Percentiles rank a stretch among this genome's conserved stretches.
These are phyloP conservation scores for Neofelis nebulosa DNA, from an alignment of 2,113 vertebrate genomes.

Conservation along the genomic window DNA sequence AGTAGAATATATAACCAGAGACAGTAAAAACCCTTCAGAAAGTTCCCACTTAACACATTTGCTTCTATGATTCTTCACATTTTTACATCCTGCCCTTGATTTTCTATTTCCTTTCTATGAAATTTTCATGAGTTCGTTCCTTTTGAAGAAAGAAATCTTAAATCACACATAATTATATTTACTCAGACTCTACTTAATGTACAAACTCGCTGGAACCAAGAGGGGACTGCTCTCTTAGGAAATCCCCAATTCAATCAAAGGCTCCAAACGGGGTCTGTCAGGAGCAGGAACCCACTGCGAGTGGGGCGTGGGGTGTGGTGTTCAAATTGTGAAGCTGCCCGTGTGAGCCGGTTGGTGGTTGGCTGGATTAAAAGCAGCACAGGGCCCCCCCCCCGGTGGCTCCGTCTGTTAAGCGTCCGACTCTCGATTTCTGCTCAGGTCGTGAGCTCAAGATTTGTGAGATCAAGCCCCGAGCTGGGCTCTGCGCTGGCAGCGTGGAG, in stretches of 20 bases:
- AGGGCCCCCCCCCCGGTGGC: too few relatives aligned
- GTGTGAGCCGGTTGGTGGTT: neutral
- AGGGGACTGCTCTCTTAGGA: neutral
- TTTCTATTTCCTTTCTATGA: constrained; percentile 68
- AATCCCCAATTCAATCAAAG: neutral
- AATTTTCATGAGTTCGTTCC: constrained; percentile 71
- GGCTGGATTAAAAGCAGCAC: neutral
- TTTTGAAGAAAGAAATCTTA: constrained; percentile 63
- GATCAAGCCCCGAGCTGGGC: too few relatives aligned
- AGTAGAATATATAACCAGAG: constrained; percentile 57
- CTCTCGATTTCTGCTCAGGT: too few relatives aligned
- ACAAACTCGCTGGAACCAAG: neutral
- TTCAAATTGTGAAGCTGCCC: neutral
- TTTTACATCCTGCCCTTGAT: constrained; percentile 68
- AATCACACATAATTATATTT: constrained; percentile 66
- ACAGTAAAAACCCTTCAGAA: constrained; percentile 63
- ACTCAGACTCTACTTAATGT: constrained; percentile 39
- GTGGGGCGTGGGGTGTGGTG: neutral
- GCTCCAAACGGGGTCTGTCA: neutral
- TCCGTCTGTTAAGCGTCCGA: too few relatives aligned
- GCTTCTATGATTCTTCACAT: constrained; percentile 47
- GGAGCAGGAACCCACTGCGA: neutral
- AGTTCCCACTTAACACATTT: constrained; percentile 73
- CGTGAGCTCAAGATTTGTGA: too few relatives aligned
- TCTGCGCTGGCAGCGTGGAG: too few relatives aligned